Base-by-base conservation (phyloP, 2,113 vertebrate genomes). In the Sterrhoptilus dennistouni region DNA sequence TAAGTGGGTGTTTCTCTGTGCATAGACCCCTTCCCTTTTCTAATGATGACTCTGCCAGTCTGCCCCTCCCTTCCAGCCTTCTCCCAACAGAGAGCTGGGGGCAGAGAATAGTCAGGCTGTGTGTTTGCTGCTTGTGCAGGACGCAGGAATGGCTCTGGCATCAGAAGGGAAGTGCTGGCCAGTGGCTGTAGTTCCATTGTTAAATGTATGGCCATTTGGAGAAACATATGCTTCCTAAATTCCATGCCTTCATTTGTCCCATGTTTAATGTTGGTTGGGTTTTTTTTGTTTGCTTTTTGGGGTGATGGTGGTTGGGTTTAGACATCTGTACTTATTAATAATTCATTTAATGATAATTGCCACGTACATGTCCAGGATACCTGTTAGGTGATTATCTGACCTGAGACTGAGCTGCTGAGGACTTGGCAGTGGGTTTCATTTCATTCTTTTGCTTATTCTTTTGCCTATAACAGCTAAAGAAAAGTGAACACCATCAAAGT, bases 1-100 rank as follows among this genome's bases (percentile, higher is more conserved):
- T n/a, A 50, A 27, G 42, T 31, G 77, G 49, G 14, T 82, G 21
- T 65, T 14, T 0, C 0, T 61, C 68, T 8, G 1, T 66, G 54
- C 14, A 8, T 8, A 25, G 42, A 10, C 14, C 54, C 12, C 52
- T 80, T 76, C 36, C 54, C 60, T n/a, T 83, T 60, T 28, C 38
- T 78, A 18, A 31, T 54, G 57, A 15, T 66, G 47, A 12, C 42
- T 65, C 18, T 89, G 53, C 12, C 76, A 87, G 22, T 29, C 20
- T 29, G 5, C 12, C 83, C 53, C 35, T 94, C 22, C 36, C 18
- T 88, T 40, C n/a, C 35, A 35, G 8, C n/a, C 54, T 38, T 64
- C 29, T 76, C 36, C 74, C 12, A 64, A 0, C 13, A 44, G 61
- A 29, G 68, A 83, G 29, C 23, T 0, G 0, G 66, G 76, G 36